Base-by-base conservation (phyloP, 2,797 vertebrate genomes). In the Hylomyscus alleni region DNA sequence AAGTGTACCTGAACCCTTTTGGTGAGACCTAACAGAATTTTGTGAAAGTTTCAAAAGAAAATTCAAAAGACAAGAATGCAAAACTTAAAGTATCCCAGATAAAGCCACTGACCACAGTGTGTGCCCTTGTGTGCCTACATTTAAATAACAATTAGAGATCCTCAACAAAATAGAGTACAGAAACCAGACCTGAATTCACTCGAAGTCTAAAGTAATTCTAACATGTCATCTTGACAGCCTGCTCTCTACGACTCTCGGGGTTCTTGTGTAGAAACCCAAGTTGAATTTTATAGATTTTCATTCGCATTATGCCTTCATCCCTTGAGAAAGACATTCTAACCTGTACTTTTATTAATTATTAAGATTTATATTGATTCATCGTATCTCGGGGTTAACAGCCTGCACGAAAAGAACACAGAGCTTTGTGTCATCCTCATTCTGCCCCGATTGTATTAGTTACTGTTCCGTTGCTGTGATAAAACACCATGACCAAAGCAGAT, bases 1-100 rank as follows among this genome's bases (percentile, higher is more conserved):
- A 98, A 99, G 98, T 98, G 96, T 96, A 90, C 87, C 75, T 93
- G 85, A 86, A 85, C 22, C 67, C 34, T 86, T 4, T n/a, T 31
- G 26, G 9, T 50, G 52, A 89, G 69, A 29, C 37, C 56, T 86
- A 37, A 80, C 0, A 20, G 60, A 56, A 50, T 94, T 26, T 52
- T 73, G 3, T 91, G 56, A 90, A 44, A 40, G 10, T 47, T 95
- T 29, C 31, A 72, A 14, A 17, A 47, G 52, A 62, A 69, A 56
- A 54, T 3, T 3, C 54, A 34, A 37, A 73, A 34, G 12, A 67
- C 1, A 95, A 67, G 44, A 65, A 47, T 92, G 87, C 1, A 1
- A 65, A 80, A 29, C 29, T 81, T 58, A 67, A 89, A 94, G 34
- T n/a, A 17, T 90, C 62, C 58, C 85, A 52, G 65, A 40, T 76